Conservation (phyloP, 2,888 invertebrate genomes). For the Ophioninae sp. region DNA sequence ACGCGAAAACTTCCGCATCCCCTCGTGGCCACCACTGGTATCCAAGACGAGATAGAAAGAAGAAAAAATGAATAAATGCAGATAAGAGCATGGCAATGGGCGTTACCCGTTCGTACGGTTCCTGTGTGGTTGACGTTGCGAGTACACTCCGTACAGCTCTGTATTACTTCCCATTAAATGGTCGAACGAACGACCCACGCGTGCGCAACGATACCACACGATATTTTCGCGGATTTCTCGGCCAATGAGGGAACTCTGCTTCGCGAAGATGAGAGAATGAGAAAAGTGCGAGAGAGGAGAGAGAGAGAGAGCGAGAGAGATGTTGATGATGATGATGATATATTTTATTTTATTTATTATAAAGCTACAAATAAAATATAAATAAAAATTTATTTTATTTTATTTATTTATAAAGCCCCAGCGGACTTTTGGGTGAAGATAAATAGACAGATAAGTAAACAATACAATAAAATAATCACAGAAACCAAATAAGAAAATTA, state of each 20-base stretch:
- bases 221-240: slow-evolving; percentile 52
- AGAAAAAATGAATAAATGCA: background rate
- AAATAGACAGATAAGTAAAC: no score
- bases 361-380: no score
- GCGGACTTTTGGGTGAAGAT: no score
- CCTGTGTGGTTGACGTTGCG: slow-evolving; percentile 1
- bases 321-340: no score
- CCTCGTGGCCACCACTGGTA: background rate
- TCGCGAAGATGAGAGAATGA: slow-evolving; percentile 6
- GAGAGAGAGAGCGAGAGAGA: slow-evolving; percentile 20
- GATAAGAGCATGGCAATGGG: slow-evolving; percentile 45
- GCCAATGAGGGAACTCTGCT: slow-evolving; percentile 54
- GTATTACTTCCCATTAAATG: slow-evolving; percentile 60
- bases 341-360: no score
- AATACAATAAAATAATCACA: no score
- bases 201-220: slow-evolving; percentile 43
- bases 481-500: no score
- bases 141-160: slow-evolving; percentile 23
- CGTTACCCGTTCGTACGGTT: slow-evolving; percentile 40
- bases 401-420: no score
- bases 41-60: background rate
- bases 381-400: no score
- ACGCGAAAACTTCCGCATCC: background rate
- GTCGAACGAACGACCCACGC: slow-evolving; percentile 57
- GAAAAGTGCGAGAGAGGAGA: background rate